Evolutionary conservation across 2,113 vertebrate species (phyloP).

Genomic region (Gasterosteus aculeatus): DNA sequence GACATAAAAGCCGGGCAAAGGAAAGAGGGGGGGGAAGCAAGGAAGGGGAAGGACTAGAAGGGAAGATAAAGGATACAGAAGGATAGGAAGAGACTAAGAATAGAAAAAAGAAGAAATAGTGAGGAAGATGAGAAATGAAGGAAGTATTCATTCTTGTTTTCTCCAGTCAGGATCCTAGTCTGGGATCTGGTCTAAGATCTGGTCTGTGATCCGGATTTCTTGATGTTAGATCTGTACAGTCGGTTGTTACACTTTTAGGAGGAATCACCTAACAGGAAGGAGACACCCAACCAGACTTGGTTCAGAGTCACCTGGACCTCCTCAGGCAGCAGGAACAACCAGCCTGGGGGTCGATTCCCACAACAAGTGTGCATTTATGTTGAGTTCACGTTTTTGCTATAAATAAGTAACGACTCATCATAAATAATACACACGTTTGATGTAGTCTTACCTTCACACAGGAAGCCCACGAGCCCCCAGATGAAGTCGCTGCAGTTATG

Average conservation of each 20-base stretch:
- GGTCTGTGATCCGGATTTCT: background rate
- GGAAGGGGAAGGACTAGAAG: background rate
- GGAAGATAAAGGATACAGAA: background rate
- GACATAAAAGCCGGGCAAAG: background rate
- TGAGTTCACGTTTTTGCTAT: background rate
- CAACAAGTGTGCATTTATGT: background rate
- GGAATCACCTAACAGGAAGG: background rate
- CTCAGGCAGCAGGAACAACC: background rate
- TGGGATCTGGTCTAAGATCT: background rate
- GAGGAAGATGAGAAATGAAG: background rate
- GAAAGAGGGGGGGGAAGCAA: too few relatives aligned
- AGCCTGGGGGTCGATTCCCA: background rate
- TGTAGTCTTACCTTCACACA: conserved; percentile 88
- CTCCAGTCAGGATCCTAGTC: too few relatives aligned
- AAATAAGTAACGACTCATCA: background rate
- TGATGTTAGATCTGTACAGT: background rate
- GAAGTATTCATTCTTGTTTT: background rate
- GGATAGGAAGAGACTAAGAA: background rate
- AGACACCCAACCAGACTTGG: background rate
- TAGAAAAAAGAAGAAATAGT: background rate
- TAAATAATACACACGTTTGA: background rate
- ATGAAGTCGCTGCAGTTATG: conserved; percentile 97
- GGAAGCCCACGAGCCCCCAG: conserved; percentile 92
- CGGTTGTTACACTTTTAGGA: background rate
- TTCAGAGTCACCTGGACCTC: background rate